These are phyloP conservation scores for Onthophagus sagittarius DNA, from an alignment of 2,888 invertebrate species.

Conservation along the genomic window DNA sequence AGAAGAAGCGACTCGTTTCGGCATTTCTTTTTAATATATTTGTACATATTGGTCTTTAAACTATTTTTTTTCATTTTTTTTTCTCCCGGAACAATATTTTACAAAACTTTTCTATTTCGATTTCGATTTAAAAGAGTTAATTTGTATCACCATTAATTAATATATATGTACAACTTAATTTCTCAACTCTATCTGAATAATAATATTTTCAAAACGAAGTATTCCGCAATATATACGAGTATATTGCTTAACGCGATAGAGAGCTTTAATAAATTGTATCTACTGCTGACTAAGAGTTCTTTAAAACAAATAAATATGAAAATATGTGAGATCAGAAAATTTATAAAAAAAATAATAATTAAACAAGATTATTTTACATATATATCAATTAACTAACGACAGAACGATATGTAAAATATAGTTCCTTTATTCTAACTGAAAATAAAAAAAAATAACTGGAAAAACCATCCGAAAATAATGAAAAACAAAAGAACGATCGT, in stretches of 20 bases:
- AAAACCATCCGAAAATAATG: not conserved
- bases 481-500: slow-evolving; percentile 1
- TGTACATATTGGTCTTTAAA: slow-evolving; percentile 24
- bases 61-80: not conserved
- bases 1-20: slow-evolving; percentile 13
- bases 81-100: slow-evolving; percentile 23
- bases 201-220: no score
- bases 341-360: not conserved
- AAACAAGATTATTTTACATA: slow-evolving; percentile 18
- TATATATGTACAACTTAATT: slow-evolving; percentile 16
- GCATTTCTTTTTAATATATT: slow-evolving; percentile 20
- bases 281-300: not conserved
- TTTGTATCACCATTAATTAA: slow-evolving; percentile 18
- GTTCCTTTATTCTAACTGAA: slow-evolving; percentile 16
- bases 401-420: slow-evolving; percentile 23
- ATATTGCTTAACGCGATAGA: no score
- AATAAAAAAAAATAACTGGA: slow-evolving; percentile 6
- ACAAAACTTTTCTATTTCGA: slow-evolving; percentile 5
- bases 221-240: no score
- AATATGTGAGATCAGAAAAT: not conserved
- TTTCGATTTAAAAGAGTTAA: not conserved
- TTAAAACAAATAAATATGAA: not conserved
- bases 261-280: no score
- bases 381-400: slow-evolving; percentile 20
- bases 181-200: not conserved